phyloP scores from a whole-genome alignment of 2,113 vertebrate species.

The Haemorhous mexicanus region DNA sequence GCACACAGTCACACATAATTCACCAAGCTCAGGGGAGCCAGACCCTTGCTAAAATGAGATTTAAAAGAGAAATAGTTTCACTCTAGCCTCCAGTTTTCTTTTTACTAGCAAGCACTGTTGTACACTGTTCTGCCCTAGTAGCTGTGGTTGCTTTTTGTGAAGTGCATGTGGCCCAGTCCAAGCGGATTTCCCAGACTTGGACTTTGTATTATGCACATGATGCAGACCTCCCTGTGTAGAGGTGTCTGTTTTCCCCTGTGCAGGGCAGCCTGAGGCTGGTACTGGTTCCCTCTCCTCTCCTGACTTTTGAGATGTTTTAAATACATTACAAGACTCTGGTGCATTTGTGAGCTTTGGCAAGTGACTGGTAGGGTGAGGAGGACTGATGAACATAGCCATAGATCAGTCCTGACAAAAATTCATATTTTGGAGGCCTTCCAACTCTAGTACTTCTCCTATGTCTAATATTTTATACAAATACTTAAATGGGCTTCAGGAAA shows the following conservation, averaged over 20 bases:
- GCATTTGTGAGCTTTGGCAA: not conserved
- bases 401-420: not conserved
- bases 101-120: not conserved
- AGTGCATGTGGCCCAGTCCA: not conserved
- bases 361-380: not conserved
- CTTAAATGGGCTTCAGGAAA: not conserved
- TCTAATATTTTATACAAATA: not conserved
- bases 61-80: not conserved
- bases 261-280: not conserved
- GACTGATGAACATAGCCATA: not conserved
- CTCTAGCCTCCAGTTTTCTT: not conserved
- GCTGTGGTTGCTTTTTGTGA: not conserved
- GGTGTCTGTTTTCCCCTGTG: accelerated
- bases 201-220: not conserved
- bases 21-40: not conserved
- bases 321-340: not conserved
- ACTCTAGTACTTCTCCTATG: not conserved
- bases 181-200: not conserved
- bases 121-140: not conserved
- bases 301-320: not conserved
- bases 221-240: not conserved
- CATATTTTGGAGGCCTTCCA: not conserved
- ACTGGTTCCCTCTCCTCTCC: not conserved
- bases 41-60: not conserved
- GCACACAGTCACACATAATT: not conserved